Evolutionary conservation across 2,113 vertebrate genomes (phyloP).

Genomic region (Columbina picui): DNA sequence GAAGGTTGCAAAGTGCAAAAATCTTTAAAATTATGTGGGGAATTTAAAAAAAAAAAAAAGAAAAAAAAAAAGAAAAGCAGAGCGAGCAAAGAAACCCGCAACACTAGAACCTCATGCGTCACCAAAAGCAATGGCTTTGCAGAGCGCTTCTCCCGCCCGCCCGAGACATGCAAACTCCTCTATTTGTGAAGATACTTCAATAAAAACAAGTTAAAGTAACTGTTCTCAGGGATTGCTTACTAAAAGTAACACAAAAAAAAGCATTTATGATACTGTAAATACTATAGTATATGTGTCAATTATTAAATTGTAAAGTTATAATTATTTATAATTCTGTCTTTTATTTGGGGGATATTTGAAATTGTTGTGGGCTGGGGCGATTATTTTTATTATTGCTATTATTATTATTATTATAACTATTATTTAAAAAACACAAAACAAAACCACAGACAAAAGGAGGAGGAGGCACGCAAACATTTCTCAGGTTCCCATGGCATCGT

Average conservation of each 20-base stretch:
- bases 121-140: conserved; percentile 71
- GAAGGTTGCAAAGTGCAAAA: conserved; percentile 54
- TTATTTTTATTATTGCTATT: conserved; percentile 73
- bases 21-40: background rate
- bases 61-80: background rate
- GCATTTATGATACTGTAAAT: conserved; percentile 99
- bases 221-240: conserved; percentile 99
- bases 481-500: conserved; percentile 89
- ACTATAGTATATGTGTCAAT: conserved; percentile 94
- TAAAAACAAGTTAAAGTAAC: conserved; percentile 80
- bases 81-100: conserved; percentile 63
- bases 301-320: conserved; percentile 99
- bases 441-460: conserved; percentile 64
- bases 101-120: conserved; percentile 77
- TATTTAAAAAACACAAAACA: conserved; percentile 60
- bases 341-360: conserved; percentile 91
- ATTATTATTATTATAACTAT: conserved; percentile 62
- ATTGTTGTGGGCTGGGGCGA: conserved; percentile 85
- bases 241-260: conserved; percentile 90
- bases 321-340: conserved; percentile 98
- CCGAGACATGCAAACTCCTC: conserved; percentile 67
- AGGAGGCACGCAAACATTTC: conserved; percentile 83
- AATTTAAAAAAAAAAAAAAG: background rate
- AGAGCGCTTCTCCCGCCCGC: conserved; percentile 58
- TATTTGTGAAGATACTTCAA: conserved; percentile 75